These are phyloP conservation scores for Pachypsylla venusta DNA, from an alignment of 1,140 invertebrate genomes.

Conservation along the genomic window DNA sequence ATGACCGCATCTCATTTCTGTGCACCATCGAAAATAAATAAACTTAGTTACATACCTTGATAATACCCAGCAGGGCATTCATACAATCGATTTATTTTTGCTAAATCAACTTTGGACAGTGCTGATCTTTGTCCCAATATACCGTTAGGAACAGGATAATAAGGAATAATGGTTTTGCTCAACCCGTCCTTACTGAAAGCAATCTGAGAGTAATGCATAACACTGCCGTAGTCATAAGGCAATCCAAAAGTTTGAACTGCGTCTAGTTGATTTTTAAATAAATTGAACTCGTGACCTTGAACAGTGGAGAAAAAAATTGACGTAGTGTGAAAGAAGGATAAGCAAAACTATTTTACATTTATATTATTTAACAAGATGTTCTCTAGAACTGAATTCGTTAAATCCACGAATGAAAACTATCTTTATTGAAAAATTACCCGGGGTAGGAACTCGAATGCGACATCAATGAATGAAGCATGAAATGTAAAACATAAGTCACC, in stretches of 20 bases:
- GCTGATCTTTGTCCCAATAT: not conserved
- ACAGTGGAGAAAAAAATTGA: conserved; percentile 13
- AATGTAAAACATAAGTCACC: too few relatives aligned
- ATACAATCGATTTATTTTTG: not conserved
- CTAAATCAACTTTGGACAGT: not conserved
- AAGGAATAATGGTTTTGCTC: conserved; percentile 24
- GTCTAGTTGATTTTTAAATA: not conserved
- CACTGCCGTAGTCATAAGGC: conserved; percentile 29
- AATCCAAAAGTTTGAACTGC: conserved; percentile 4
- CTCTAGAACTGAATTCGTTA: too few relatives aligned
- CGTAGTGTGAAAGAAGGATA: too few relatives aligned
- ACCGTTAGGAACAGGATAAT: not conserved
- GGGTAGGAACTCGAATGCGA: too few relatives aligned
- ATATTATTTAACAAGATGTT: too few relatives aligned
- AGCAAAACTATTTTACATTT: too few relatives aligned
- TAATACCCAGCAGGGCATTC: not conserved
- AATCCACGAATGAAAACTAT: too few relatives aligned
- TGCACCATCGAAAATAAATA: too few relatives aligned
- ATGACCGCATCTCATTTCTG: too few relatives aligned
- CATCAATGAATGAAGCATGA: too few relatives aligned
- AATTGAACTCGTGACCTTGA: conserved; percentile 22
- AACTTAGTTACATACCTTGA: too few relatives aligned
- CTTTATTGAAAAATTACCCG: too few relatives aligned
- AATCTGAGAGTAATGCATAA: conserved; percentile 36
- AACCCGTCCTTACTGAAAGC: conserved; percentile 32